Base-by-base conservation (phyloP, 1,140 invertebrate species). In the Tetramorium alpestre region DNA sequence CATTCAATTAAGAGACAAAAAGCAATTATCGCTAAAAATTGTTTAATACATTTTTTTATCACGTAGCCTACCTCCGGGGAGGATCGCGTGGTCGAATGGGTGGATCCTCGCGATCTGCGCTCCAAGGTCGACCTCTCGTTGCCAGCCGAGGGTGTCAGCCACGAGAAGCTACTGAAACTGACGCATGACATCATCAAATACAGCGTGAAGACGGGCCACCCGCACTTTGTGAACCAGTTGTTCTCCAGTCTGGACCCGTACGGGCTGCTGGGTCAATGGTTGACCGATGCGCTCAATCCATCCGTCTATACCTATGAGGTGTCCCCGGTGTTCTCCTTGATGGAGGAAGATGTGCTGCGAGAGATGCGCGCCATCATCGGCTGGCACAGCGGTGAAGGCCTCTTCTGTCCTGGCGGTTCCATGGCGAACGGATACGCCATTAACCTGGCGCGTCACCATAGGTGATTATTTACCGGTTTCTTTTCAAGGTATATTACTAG, bases 381-480 rank as follows among this genome's bases (percentile, higher is more conserved):
- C 0, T 99, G 98, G 96, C 94, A 96, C 5, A 95, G 96, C 13
- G 98, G 97, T 0, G 97, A 97, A 16, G 99, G 98, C 0, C 98
- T 99, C 65, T 99, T 99, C 95, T 98, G 98, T 92, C 99, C 99
- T 11, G 99, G 99, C 47, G 99, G 99, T 0, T 99, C 98, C 0
- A 98, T 99, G 89, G 98, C 99, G 3, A 99, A 99, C 94, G 97
- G 99, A 84, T 99, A 99, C 94, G 99, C 98, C 16, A 98, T 99
- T 78, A 98, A 98, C 92, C 97, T 98, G 84, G 99, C 99, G 3
- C 95, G 99, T 54, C 97, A 98, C 92, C 94, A 97, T 87, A 93
- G 89, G 88, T 89, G 51, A 81, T 44, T 69, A 75, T 93, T 65
- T 13, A 49, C 49, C 22, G 47, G 22, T 75, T 54, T 33, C 58